Conservation (phyloP, 2,888 invertebrate genomes). For the Philhelius pedissequus region DNA sequence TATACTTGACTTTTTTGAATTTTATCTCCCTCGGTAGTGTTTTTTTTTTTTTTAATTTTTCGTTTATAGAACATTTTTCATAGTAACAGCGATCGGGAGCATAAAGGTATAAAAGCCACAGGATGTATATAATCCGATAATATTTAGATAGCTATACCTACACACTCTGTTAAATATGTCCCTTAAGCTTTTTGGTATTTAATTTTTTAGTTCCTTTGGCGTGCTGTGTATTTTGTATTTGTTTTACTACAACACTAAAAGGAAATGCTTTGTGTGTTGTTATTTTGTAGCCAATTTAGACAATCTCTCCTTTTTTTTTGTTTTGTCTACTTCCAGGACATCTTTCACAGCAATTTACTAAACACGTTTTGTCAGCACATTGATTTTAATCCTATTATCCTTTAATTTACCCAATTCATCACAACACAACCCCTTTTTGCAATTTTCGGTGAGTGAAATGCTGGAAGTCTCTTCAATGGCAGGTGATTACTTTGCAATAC, state of each 20-base stretch:
- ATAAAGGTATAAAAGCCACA: slow-evolving; percentile 48
- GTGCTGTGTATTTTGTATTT: neutral
- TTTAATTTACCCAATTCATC: slow-evolving; percentile 59
- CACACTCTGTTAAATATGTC: slow-evolving; percentile 41
- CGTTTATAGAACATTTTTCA: neutral
- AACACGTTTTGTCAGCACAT: slow-evolving; percentile 23
- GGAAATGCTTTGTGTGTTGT: neutral
- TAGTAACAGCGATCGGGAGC: neutral
- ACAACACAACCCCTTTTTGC: neutral
- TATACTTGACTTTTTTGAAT: neutral
- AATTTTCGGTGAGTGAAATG: neutral
- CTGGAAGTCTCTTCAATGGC: slow-evolving; percentile 6
- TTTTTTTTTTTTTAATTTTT: neutral
- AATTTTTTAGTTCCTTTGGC: neutral
- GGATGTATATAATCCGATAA: slow-evolving; percentile 65
- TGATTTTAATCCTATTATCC: slow-evolving; percentile 65
- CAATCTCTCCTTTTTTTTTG: neutral
- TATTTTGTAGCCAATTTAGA: neutral
- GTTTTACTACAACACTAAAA: neutral
- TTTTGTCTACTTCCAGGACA: neutral
- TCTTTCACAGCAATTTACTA: neutral
- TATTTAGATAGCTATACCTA: slow-evolving; percentile 61
- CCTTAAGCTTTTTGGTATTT: slow-evolving; percentile 12
- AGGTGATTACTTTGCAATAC: slow-evolving; percentile 32
- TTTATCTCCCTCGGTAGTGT: neutral